Base-by-base conservation (phyloP, 2,888 invertebrate genomes). In the Trachelus iudaicus region DNA sequence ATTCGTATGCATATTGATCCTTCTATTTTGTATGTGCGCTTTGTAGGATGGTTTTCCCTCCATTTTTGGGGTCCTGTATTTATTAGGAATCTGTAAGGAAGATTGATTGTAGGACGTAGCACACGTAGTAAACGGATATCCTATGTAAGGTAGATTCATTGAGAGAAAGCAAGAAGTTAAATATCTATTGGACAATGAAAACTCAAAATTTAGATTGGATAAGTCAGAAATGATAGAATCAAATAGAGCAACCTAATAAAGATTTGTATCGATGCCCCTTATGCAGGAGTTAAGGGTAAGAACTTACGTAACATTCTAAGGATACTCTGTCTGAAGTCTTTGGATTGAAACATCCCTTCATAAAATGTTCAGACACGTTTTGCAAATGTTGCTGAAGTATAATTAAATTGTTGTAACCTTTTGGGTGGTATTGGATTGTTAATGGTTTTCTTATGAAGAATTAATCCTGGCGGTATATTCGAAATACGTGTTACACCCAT, bases 21-120 rank as follows among this genome's bases (percentile, higher is more conserved):
- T 76, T 79, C 81, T 79, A 77, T 83, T 83, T 83, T 83, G 75
- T 83, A 79, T 80, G 79, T 75, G 79, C 76, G 79, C 81, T 79
- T 79, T 81, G 78, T 77, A 71, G 79, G 78, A 81, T 79, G 79
- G 35, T 82, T 71, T 77, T 76, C 77, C 69, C 71, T 77, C 76
- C 77, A 83, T 82, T 77, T 78, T 56, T 56, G 56, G 56, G 23
- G 56, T 56, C 56, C 56, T 23, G 23, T 56, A 56, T 56, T 56
- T 56, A 56, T 56, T 56, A 56, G 56, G 23, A 56, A 56, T 56
- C 56, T 56, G 9, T 56, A 56, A 23, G 23, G 23, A 56, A 23
- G 23, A 56, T 56, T 56, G 23, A 56, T 56, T 56, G 40, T 23
- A 56, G 56, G 23, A 56, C 56, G 56, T 56, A 56, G 9, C 23